A percentile compares a stretch with the other conserved stretches of the same genome.
Evolutionary conservation across 1,140 invertebrate genomes (phyloP).

Genomic region (Bombus cullumanus): DNA sequence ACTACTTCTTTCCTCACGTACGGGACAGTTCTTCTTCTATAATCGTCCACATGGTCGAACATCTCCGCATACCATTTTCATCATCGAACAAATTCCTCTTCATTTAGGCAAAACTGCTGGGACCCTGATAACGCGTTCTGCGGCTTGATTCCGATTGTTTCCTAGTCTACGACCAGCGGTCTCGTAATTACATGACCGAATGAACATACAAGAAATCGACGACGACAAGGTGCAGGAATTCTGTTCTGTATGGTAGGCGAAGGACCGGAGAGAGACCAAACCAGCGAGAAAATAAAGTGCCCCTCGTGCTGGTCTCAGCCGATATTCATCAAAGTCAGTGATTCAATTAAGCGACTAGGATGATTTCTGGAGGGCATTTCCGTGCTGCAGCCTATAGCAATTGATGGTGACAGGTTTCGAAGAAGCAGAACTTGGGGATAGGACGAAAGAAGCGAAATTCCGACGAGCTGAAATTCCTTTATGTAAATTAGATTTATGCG

Average conservation of each 20-base stretch:
- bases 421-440: not conserved
- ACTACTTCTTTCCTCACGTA: not conserved
- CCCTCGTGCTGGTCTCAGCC: constrained; percentile 48
- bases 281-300: constrained; percentile 67
- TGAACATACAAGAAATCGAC: constrained; percentile 59
- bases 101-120: not conserved
- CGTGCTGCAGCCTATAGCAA: constrained; percentile 44
- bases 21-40: not conserved
- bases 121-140: constrained; percentile 20
- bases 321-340: constrained; percentile 77
- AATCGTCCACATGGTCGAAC: not conserved
- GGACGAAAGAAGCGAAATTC: constrained; percentile 8
- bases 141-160: constrained; percentile 13
- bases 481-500: not conserved
- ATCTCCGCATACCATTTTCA: too few relatives aligned
- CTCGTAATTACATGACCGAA: constrained; percentile 69
- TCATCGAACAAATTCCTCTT: not conserved
- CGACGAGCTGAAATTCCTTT: not conserved
- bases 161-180: constrained; percentile 25
- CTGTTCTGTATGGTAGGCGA: not conserved
- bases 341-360: constrained; percentile 75
- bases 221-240: constrained; percentile 45
- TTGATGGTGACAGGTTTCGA: not conserved
- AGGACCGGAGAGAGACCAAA: not conserved
- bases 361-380: constrained; percentile 66